Percentiles rank a stretch among this genome's conserved stretches.
Conservation (phyloP, 1,140 invertebrate species). For the Agrilus planipennis region DNA sequence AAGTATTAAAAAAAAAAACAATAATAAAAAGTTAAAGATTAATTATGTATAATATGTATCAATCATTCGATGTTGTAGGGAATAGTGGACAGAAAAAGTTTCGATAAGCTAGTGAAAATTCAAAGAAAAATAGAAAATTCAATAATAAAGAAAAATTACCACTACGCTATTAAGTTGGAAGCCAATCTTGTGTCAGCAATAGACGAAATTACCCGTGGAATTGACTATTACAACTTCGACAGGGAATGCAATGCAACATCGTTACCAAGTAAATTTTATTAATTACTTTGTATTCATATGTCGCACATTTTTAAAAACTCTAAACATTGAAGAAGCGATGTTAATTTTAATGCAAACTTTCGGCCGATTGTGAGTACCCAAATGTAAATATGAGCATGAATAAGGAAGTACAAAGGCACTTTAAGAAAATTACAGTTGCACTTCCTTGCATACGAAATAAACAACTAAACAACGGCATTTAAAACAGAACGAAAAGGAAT, state of each 20-base stretch:
- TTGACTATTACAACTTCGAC: constrained; percentile 53
- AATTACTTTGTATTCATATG: no score
- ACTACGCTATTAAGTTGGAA: constrained; percentile 39
- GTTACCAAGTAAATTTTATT: constrained; percentile 17
- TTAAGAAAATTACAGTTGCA: no score
- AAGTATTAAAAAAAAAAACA: neutral
- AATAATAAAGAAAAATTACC: constrained; percentile 31
- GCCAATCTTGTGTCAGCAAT: constrained; percentile 35
- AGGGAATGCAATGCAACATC: constrained; percentile 19
- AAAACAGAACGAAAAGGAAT: no score
- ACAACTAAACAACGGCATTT: no score
- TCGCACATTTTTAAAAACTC: no score
- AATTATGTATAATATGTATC: neutral
- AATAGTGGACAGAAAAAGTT: constrained; percentile 33
- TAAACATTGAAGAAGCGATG: no score
- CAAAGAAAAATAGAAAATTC: constrained; percentile 26
- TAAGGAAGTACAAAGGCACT: no score
- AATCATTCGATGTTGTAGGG: constrained; percentile 23
- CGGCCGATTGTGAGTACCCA: no score
- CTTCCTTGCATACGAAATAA: no score
- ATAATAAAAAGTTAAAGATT: neutral
- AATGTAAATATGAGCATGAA: no score
- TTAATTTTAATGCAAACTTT: no score
- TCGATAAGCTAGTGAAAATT: constrained; percentile 19
- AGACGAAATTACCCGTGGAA: constrained; percentile 33